phyloP scores from a whole-genome alignment of 2,113 vertebrate genomes.

The Sus scrofa region DNA sequence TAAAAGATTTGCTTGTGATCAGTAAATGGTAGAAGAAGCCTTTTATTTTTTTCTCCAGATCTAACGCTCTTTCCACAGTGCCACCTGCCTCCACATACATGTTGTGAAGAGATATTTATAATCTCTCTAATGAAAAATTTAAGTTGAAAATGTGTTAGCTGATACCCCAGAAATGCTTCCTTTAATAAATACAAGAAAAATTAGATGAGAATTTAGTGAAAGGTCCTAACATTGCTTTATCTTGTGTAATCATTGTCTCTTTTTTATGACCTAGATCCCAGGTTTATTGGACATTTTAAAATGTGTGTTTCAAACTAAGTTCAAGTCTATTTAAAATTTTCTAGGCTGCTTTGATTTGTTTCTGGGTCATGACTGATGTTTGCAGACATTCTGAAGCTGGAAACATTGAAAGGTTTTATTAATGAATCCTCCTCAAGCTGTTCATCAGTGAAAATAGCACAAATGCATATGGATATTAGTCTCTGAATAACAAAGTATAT shows the following conservation, averaged over 20 bases:
- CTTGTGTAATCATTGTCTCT: neutral
- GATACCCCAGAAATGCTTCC: neutral
- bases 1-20: neutral
- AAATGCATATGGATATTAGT: slow-evolving; percentile 17
- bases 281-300: slow-evolving; percentile 32
- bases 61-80: neutral
- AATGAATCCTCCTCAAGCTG: slow-evolving; percentile 51
- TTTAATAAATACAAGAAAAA: slow-evolving; percentile 17
- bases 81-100: neutral
- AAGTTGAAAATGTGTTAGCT: neutral
- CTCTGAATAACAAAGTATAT: slow-evolving; percentile 7
- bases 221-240: neutral
- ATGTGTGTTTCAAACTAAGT: slow-evolving; percentile 21
- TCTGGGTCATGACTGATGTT: slow-evolving; percentile 64
- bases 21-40: neutral
- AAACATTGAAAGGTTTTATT: slow-evolving; percentile 66
- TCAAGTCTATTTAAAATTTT: slow-evolving; percentile 63
- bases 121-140: neutral
- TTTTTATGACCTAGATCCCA: slow-evolving; percentile 47
- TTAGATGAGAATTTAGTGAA: neutral
- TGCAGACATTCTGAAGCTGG: slow-evolving; percentile 67
- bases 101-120: neutral
- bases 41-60: neutral
- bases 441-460: slow-evolving; percentile 61
- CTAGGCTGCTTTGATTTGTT: slow-evolving; percentile 62